These are phyloP conservation scores for Australoheros scitulus DNA, from an alignment of 2,113 vertebrate species.

Conservation along the genomic window DNA sequence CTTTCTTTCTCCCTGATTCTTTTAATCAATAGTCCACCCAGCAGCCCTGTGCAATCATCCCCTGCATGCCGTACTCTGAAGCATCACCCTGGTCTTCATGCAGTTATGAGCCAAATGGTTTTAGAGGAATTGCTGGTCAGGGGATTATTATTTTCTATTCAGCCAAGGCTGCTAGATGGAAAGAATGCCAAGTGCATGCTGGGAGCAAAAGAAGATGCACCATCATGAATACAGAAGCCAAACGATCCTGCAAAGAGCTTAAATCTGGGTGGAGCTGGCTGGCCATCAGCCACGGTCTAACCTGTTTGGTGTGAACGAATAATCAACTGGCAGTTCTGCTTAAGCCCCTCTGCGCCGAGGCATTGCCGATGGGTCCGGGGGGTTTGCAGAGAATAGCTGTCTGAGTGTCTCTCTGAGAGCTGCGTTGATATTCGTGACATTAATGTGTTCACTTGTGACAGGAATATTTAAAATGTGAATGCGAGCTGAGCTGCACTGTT, in stretches of 20 bases:
- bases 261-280: conserved; percentile 12
- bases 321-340: conserved; percentile 40
- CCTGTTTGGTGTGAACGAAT: conserved; percentile 30
- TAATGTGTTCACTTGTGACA: conserved; percentile 44
- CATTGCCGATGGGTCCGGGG: conserved; percentile 22
- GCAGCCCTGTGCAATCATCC: conserved; percentile 26
- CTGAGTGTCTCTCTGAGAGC: conserved; percentile 26
- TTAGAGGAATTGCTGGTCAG: conserved; percentile 43
- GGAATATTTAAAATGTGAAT: conserved; percentile 60
- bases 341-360: not conserved
- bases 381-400: conserved; percentile 37
- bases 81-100: conserved; percentile 41
- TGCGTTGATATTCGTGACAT: conserved; percentile 52
- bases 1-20: conserved; percentile 30
- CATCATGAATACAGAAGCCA: conserved; percentile 47
- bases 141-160: conserved; percentile 61
- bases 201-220: conserved; percentile 32
- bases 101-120: conserved; percentile 56
- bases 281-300: conserved; percentile 14
- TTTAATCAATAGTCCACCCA: conserved; percentile 47
- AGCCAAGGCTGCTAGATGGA: conserved; percentile 46
- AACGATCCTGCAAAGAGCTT: conserved; percentile 28
- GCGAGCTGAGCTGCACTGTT: conserved; percentile 6
- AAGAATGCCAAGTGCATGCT: conserved; percentile 49
- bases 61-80: conserved; percentile 21